Percentiles rank a stretch among this genome's conserved stretches.
Conservation (phyloP, 2,888 invertebrate species). For the Conus canariensis region DNA sequence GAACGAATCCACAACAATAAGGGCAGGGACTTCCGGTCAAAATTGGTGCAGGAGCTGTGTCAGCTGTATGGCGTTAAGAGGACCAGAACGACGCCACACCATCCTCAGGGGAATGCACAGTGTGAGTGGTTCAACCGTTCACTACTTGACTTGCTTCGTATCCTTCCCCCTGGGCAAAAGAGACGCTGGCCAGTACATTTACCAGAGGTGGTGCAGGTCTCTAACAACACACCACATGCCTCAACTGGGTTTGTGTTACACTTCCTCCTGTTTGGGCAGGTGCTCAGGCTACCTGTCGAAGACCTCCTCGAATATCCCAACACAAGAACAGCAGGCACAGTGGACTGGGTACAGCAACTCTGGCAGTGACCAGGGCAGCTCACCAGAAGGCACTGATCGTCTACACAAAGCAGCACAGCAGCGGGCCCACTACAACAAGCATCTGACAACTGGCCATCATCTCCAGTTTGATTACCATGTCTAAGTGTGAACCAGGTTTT, state of each 20-base stretch:
- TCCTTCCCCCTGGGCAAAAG: too few relatives aligned
- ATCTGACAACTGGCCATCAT: neutral
- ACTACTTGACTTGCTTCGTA: neutral
- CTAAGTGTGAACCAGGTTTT: neutral
- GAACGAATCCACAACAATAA: neutral
- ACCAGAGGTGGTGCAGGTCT: neutral
- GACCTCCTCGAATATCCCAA: neutral
- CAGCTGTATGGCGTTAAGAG: neutral
- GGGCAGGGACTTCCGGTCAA: neutral
- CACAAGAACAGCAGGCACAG: neutral
- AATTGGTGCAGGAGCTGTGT: neutral
- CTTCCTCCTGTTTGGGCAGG: neutral
- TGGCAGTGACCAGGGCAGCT: neutral
- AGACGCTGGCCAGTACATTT: too few relatives aligned
- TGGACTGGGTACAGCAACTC: neutral
- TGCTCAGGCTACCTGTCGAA: neutral
- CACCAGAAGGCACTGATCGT: neutral
- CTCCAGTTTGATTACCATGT: neutral
- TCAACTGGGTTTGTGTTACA: neutral
- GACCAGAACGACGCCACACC: neutral
- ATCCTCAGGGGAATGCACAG: neutral
- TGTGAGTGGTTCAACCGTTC: neutral
- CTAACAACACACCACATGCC: neutral
- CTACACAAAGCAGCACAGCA: neutral
- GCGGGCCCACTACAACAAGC: neutral